Percentiles rank a stretch among this genome's conserved stretches.
Evolutionary conservation across 2,888 invertebrate genomes (phyloP).

Genomic region (Flexamia atlantica): DNA sequence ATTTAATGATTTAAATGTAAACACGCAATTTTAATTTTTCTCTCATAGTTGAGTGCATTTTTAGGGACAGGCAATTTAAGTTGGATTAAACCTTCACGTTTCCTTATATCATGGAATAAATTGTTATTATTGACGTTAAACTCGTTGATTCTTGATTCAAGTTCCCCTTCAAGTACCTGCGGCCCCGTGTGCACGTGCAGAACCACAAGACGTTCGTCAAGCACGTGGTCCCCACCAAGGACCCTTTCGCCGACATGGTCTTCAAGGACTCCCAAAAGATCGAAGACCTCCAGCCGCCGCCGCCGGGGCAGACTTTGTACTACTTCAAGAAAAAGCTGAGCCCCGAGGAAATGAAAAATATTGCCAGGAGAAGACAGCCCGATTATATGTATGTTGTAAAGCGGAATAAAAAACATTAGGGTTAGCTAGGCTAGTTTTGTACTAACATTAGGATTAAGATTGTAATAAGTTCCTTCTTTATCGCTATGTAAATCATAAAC

Average conservation of each 20-base stretch:
- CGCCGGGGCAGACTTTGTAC: background rate
- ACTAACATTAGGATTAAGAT: background rate
- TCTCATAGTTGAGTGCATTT: too few relatives aligned
- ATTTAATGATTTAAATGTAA: too few relatives aligned
- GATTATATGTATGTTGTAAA: conserved; percentile 12
- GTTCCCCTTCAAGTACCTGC: conserved; percentile 31
- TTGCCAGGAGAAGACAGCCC: background rate
- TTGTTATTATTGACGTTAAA: too few relatives aligned
- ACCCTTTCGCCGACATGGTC: conserved; percentile 8
- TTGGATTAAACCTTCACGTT: too few relatives aligned
- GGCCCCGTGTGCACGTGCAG: conserved; percentile 1
- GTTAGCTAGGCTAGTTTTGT: background rate
- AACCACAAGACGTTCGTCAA: background rate
- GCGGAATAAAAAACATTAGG: background rate
- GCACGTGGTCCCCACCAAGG: conserved; percentile 33
- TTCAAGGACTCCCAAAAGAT: background rate
- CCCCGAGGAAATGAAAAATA: conserved; percentile 5
- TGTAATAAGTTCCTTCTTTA: conserved; percentile 20
- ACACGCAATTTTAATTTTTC: too few relatives aligned
- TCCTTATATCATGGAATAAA: too few relatives aligned
- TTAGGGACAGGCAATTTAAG: too few relatives aligned
- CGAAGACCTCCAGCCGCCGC: conserved; percentile 31
- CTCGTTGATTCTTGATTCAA: too few relatives aligned
- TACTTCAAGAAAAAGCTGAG: conserved; percentile 12
- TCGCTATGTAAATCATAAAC: background rate